Evolutionary conservation across 2,888 invertebrate species (phyloP).

Genomic region (Tethea ocularis): DNA sequence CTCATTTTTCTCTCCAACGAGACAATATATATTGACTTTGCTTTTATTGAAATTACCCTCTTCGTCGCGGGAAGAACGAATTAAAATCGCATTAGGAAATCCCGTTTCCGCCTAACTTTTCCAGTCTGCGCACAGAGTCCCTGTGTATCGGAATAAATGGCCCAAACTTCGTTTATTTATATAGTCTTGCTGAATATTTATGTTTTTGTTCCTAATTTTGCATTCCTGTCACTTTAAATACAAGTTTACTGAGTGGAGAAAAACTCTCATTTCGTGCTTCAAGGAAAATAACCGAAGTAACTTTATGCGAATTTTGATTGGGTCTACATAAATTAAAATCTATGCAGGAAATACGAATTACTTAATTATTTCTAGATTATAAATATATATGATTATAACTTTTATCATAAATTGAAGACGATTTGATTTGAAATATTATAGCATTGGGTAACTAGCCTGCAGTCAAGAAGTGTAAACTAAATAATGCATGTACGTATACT

Average conservation of each 20-base stretch:
- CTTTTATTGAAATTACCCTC: conserved; percentile 79
- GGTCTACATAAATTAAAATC: conserved; percentile 9
- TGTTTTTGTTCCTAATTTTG: conserved; percentile 72
- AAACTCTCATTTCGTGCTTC: conserved; percentile 41
- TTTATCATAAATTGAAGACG: too few relatives aligned
- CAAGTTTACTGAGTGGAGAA: conserved; percentile 45
- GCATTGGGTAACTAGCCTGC: too few relatives aligned
- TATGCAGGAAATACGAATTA: background rate
- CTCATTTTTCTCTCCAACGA: conserved; percentile 41
- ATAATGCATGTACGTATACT: background rate
- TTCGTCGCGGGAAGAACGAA: conserved; percentile 77
- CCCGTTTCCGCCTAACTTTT: conserved; percentile 79
- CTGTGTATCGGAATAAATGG: conserved; percentile 83
- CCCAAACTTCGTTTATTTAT: conserved; percentile 81
- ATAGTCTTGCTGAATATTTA: conserved; percentile 80
- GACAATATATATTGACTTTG: conserved; percentile 66
- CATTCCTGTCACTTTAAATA: conserved; percentile 69
- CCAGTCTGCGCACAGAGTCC: conserved; percentile 74
- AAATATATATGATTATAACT: too few relatives aligned
- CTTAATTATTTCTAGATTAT: background rate
- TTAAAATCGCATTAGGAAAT: conserved; percentile 84
- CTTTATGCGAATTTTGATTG: conserved; percentile 28
- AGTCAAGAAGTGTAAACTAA: background rate
- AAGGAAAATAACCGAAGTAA: conserved; percentile 34
- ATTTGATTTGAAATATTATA: too few relatives aligned